Base-by-base conservation (phyloP, 2,113 vertebrate genomes). In the Bucco capensis region DNA sequence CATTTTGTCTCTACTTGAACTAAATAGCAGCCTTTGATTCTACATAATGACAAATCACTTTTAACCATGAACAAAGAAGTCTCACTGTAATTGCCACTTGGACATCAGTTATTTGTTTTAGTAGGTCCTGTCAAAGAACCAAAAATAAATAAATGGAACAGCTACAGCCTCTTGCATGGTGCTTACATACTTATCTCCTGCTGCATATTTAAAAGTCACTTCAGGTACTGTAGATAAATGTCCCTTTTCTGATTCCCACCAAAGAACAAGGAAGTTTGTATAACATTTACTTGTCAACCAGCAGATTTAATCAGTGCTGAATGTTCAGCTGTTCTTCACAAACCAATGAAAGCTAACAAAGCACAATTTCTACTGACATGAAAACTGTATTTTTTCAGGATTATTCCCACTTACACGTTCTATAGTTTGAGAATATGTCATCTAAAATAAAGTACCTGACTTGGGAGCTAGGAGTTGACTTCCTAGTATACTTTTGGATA, bases 21-120 rank as follows among this genome's bases (percentile, higher is more conserved):
- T 86, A 90, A 92, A 90, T 37, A 27, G 33, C 54, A 92, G 50
- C 47, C 81, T 96, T 94, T 94, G 86, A 96, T 93, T 90, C 74
- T 86, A 47, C 44, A 72, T 90, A 89, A 94, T 92, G 84, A 85
- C 86, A 95, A 96, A 92, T 90, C 78, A 85, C 58, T 93, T 94
- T 89, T 88, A 89, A 79, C 64, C 2, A 3, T 69, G 88, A 94
- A 94, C 88, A 95, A 96, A 95, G 92, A 90, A 90, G 24, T 61
- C 70, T 73, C 76, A 84, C 70, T 40, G 12, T 79, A 96, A 92
- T 92, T 93, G 90, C 81, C 47, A 74, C 35, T 51, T 84, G 50
- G 92, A 62, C 86, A 70, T 4, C 51, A 42, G 62, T 80, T 66
- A 90, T 87, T 90, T 95, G 51, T 76, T 95, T 92, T 54, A 92